Evolutionary conservation across 1,140 invertebrate genomes (phyloP).

Genomic region (Psilanteris sp.): DNA sequence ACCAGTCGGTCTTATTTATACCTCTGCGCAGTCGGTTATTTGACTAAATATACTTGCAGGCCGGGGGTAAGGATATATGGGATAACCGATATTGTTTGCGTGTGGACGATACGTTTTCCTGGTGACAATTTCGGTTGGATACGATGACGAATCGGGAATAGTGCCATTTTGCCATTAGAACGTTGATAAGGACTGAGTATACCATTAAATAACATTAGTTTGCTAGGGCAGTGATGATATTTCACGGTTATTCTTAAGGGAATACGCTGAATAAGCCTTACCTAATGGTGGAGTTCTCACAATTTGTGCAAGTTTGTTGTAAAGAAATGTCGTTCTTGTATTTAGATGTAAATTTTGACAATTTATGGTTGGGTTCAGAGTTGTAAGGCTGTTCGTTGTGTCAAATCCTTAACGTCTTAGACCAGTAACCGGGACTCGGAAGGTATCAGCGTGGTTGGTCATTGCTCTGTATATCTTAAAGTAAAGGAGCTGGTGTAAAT

Average conservation of each 20-base stretch:
- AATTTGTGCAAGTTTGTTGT: no score
- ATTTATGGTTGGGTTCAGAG: no score
- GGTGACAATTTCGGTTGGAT: background rate
- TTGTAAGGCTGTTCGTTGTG: no score
- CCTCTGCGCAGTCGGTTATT: constrained; percentile 51
- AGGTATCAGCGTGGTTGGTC: no score
- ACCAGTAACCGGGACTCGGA: no score
- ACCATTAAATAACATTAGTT: constrained; percentile 16
- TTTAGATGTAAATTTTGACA: no score
- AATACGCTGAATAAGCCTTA: background rate
- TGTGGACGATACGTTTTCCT: constrained; percentile 5
- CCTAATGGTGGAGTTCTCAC: constrained; percentile 6
- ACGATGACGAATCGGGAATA: constrained; percentile 5
- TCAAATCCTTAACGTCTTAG: no score
- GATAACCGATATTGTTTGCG: constrained; percentile 37
- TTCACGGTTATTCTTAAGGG: constrained; percentile 32
- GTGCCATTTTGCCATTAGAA: constrained; percentile 2
- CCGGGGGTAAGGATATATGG: constrained; percentile 17
- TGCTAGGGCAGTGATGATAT: background rate
- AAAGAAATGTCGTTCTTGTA: no score
- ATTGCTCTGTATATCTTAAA: no score
- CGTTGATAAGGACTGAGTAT: constrained; percentile 11
- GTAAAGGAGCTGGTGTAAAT: no score
- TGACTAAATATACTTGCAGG: constrained; percentile 47
- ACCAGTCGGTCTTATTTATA: constrained; percentile 74